These are phyloP conservation scores for Andinoacara biseriatus DNA, from an alignment of 2,113 vertebrate species.

Conservation along the genomic window DNA sequence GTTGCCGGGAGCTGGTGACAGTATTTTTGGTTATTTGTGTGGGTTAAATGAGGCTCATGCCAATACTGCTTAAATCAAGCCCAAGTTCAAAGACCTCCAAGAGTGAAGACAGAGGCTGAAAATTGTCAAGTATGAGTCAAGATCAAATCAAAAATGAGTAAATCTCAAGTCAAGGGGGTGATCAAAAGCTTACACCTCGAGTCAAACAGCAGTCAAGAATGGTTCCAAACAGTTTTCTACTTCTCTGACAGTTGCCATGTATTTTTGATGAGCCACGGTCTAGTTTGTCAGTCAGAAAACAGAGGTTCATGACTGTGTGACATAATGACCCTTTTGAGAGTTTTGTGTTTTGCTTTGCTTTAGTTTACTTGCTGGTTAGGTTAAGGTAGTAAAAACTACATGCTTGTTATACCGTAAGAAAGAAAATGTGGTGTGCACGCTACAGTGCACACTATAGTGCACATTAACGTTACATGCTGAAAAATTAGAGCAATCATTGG, in stretches of 20 bases:
- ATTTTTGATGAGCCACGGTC: neutral
- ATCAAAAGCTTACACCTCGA: accelerated
- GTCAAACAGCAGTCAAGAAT: neutral
- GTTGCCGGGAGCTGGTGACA: neutral
- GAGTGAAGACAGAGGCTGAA: neutral
- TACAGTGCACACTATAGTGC: too few species aligned
- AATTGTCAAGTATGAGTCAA: neutral
- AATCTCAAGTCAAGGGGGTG: neutral
- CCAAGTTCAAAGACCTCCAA: neutral
- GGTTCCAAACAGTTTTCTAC: neutral
- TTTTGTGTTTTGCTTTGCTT: neutral
- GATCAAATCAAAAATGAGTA: neutral
- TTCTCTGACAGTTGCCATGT: neutral
- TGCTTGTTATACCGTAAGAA: too few species aligned
- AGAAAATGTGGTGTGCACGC: too few species aligned
- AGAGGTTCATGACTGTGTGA: neutral
- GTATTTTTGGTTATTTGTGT: neutral
- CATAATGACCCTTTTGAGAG: neutral
- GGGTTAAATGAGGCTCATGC: neutral
- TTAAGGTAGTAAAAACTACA: neutral
- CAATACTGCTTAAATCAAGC: neutral
- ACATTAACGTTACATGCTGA: too few species aligned
- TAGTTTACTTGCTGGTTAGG: too few species aligned
- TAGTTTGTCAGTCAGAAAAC: neutral
- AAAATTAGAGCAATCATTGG: too few species aligned